A percentile compares a stretch with the other conserved stretches of the same genome.
Evolutionary conservation across 35 echinoderm and acorn worm genomes (phyloP).

Genomic region (Holothuria glaberrima): DNA sequence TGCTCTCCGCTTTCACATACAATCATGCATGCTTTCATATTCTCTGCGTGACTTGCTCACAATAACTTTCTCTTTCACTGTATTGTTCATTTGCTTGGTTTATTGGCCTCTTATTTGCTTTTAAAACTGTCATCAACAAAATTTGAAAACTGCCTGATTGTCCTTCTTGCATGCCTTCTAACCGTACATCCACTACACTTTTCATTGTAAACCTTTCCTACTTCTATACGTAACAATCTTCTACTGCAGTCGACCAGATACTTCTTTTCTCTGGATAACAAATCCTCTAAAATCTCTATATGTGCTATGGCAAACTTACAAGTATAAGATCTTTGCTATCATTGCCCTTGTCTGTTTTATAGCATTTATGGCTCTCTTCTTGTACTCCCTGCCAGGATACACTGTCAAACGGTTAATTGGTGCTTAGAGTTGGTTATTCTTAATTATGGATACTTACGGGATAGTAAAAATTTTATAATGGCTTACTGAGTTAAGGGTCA

Average conservation of each 20-base stretch:
- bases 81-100: too few relatives aligned
- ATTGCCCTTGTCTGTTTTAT: slow-evolving; percentile 54
- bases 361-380: slow-evolving; percentile 67
- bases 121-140: too few relatives aligned
- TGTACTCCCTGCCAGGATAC: slow-evolving; percentile 90
- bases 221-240: background rate
- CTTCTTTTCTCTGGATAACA: slow-evolving; percentile 77
- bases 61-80: too few relatives aligned
- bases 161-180: too few relatives aligned
- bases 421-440: slow-evolving; percentile 33
- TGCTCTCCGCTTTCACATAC: too few relatives aligned
- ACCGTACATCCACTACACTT: background rate
- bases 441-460: too few relatives aligned
- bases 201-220: background rate
- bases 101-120: too few relatives aligned
- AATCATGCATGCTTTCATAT: too few relatives aligned
- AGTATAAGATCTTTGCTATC: slow-evolving; percentile 56
- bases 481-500: too few relatives aligned
- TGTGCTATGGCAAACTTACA: slow-evolving; percentile 67
- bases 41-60: too few relatives aligned
- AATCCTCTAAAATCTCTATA: slow-evolving; percentile 65
- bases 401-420: slow-evolving; percentile 80
- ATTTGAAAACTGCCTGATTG: too few relatives aligned
- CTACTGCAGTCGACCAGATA: slow-evolving; percentile 78
- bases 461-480: too few relatives aligned